Evolutionary conservation across 2,113 vertebrate genomes (phyloP).

Genomic region (Platichthys stellatus): DNA sequence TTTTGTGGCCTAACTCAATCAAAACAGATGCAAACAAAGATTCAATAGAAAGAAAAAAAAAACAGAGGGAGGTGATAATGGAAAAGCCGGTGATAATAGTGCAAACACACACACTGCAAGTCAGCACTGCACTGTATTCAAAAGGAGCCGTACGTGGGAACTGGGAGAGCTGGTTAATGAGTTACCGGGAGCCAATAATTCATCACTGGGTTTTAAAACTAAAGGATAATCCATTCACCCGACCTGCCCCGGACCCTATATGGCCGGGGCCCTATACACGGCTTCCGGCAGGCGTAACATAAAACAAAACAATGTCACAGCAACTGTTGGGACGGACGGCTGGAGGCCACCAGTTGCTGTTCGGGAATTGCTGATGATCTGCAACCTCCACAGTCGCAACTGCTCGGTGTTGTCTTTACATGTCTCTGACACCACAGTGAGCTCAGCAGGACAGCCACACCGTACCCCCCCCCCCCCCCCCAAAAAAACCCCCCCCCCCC

Average conservation of each 20-base stretch:
- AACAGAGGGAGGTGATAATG: conserved; percentile 33
- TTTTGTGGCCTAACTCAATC: conserved; percentile 20
- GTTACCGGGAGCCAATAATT: conserved; percentile 69
- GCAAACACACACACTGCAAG: conserved; percentile 4
- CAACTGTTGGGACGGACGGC: conserved; percentile 66
- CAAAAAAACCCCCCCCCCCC: background rate
- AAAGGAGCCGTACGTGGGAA: conserved; percentile 27
- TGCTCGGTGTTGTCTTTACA: conserved; percentile 73
- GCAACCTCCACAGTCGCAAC: conserved; percentile 67
- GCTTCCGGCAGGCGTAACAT: conserved; percentile 64
- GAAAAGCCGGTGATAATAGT: conserved; percentile 36
- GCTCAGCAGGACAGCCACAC: conserved; percentile 42
- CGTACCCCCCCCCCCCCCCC: conserved; percentile 15
- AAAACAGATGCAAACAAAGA: conserved; percentile 48
- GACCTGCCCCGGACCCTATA: conserved; percentile 47
- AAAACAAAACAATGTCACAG: conserved; percentile 67
- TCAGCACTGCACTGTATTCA: conserved; percentile 36
- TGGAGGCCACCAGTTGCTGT: conserved; percentile 78
- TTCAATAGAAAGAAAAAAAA: conserved; percentile 8
- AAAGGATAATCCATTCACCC: conserved; percentile 74
- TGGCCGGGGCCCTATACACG: conserved; percentile 28
- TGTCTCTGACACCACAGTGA: conserved; percentile 55
- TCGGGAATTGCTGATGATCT: conserved; percentile 75
- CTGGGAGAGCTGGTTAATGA: conserved; percentile 67
- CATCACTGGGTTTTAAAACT: conserved; percentile 70